Percentiles rank a stretch among this genome's conserved stretches.
phyloP scores from a whole-genome alignment of 2,888 invertebrate species.

The Embidobia sp. region DNA sequence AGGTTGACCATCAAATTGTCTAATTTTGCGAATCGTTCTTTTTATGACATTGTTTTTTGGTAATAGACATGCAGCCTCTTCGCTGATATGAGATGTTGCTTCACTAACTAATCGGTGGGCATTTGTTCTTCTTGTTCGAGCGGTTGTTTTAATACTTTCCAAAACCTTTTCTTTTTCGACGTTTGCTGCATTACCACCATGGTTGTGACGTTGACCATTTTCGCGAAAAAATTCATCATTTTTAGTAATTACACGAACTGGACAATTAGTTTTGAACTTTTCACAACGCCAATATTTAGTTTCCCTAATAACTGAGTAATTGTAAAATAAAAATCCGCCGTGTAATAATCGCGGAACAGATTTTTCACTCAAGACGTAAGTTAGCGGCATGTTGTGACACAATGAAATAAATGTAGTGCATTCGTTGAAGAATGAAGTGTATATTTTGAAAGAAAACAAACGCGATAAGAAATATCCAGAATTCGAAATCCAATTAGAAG shows the following conservation, averaged over 20 bases:
- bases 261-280: neutral
- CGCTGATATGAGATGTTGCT: neutral
- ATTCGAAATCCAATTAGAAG: no score
- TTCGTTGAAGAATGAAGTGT: no score
- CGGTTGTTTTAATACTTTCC: neutral
- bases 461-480: no score
- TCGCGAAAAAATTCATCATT: neutral
- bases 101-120: neutral
- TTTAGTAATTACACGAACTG: neutral
- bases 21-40: neutral
- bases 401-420: no score
- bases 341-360: no score
- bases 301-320: no score
- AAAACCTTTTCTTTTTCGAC: conserved; percentile 7
- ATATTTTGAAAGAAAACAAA: no score
- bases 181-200: conserved; percentile 4
- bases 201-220: neutral
- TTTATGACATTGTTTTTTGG: neutral
- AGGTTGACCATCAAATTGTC: no score
- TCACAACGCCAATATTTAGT: conserved; percentile 13
- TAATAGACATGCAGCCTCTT: conserved; percentile 3
- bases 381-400: no score
- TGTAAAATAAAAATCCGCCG: no score
- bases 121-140: neutral
- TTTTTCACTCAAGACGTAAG: no score